Evolutionary conservation across 2,888 invertebrate species (phyloP).

Genomic region (Eugnorisma glareosa): DNA sequence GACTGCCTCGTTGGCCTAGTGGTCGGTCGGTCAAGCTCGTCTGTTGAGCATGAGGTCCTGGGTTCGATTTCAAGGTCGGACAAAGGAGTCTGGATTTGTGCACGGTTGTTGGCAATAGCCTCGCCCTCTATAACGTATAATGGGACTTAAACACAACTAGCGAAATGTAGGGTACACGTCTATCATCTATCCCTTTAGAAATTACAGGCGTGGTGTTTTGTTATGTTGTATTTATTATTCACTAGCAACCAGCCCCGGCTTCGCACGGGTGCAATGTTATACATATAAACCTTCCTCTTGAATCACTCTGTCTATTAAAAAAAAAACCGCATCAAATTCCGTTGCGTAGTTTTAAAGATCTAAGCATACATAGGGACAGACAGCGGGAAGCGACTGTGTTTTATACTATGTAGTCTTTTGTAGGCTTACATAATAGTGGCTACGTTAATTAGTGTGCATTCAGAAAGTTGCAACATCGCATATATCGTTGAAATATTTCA

Average conservation of each 20-base stretch:
- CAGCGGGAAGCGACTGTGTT: no score
- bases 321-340: no score
- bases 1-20: neutral
- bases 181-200: accelerated
- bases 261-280: no score
- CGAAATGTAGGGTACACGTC: neutral
- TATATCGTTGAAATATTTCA: neutral
- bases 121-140: neutral
- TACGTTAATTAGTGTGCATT: neutral
- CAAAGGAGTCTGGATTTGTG: neutral
- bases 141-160: neutral
- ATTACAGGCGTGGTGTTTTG: neutral
- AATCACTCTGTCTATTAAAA: no score
- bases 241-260: no score
- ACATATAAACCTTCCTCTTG: no score
- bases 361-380: no score
- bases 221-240: neutral
- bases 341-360: no score
- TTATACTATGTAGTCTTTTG: no score
- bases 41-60: neutral
- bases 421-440: neutral
- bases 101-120: neutral
- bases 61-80: neutral
- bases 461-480: neutral
- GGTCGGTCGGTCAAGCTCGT: no score